These are phyloP conservation scores for Pungitius pungitius DNA, from an alignment of 2,113 vertebrate species.

Conservation along the genomic window DNA sequence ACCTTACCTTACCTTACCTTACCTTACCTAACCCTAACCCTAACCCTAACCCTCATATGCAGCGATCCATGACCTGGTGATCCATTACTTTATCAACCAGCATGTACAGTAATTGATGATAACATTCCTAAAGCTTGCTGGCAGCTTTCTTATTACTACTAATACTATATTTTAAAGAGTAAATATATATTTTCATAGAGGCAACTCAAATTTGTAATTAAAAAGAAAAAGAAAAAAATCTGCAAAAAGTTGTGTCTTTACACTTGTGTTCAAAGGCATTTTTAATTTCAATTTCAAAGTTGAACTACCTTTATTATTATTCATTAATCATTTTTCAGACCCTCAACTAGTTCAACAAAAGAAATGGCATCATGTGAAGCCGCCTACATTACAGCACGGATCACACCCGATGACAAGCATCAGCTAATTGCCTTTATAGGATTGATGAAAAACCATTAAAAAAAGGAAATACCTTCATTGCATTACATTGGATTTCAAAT, in stretches of 20 bases:
- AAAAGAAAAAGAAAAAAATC: neutral
- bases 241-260: neutral
- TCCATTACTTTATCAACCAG: neutral
- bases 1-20: no score
- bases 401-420: neutral
- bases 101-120: constrained; percentile 12
- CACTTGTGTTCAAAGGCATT: no score
- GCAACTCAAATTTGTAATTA: neutral
- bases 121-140: neutral
- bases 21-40: no score
- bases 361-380: neutral
- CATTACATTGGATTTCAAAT: no score
- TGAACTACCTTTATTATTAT: neutral
- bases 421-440: neutral
- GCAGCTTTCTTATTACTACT: constrained; percentile 15
- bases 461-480: neutral
- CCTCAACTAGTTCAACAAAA: neutral
- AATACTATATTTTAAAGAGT: no score
- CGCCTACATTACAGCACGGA: neutral
- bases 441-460: constrained; percentile 1
- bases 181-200: neutral
- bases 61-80: no score
- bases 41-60: no score
- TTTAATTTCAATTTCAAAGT: neutral
- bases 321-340: neutral